These are phyloP conservation scores for Atherinomorus stipes DNA, from an alignment of 2,113 vertebrate genomes.

Conservation along the genomic window DNA sequence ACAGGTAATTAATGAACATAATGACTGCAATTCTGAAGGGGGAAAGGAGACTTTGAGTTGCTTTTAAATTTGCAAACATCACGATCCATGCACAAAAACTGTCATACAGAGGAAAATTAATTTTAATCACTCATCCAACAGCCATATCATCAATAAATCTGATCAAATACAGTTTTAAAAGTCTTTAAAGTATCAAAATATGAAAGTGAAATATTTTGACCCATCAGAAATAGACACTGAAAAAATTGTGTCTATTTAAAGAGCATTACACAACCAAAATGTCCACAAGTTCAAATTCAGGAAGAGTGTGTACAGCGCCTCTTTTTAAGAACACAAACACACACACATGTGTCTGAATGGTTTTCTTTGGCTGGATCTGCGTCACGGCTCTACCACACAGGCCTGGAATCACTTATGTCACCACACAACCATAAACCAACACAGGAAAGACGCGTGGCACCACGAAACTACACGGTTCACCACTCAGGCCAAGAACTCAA, in stretches of 20 bases:
- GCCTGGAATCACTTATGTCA: slow-evolving; percentile 79
- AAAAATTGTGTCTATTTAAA: not conserved
- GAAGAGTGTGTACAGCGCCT: not conserved
- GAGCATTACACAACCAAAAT: not conserved
- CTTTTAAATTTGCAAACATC: slow-evolving; percentile 38
- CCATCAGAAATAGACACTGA: not conserved
- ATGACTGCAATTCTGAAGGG: slow-evolving; percentile 68
- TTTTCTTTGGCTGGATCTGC: slow-evolving; percentile 62
- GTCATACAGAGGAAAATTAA: not conserved
- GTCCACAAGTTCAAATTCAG: not conserved
- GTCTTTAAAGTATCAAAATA: not conserved
- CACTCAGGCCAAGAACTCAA: slow-evolving; percentile 42
- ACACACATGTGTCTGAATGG: slow-evolving; percentile 25
- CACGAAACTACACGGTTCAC: slow-evolving; percentile 64
- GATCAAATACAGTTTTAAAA: not conserved
- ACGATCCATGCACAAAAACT: slow-evolving; percentile 37
- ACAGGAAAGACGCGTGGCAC: slow-evolving; percentile 72
- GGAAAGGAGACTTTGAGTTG: slow-evolving; percentile 13
- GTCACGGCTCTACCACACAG: slow-evolving; percentile 58
- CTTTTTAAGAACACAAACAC: not conserved
- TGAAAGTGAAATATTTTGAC: not conserved
- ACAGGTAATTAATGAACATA: slow-evolving; percentile 85
- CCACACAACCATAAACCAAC: slow-evolving; percentile 70
- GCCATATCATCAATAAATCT: not conserved
- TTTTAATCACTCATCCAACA: not conserved